Base-by-base conservation (phyloP, 2,888 invertebrate species). In the Latrodectus elegans region DNA sequence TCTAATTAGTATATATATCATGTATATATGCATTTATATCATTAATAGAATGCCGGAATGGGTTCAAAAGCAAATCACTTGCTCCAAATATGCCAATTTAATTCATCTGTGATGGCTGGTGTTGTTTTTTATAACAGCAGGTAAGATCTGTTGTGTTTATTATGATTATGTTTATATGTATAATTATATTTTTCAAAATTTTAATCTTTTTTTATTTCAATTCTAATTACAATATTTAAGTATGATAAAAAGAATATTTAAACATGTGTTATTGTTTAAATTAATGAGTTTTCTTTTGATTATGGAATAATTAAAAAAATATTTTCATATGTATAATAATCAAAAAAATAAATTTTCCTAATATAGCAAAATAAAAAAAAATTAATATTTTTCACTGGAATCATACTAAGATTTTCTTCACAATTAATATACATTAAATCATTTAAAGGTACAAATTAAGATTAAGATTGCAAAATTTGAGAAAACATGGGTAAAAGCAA, bases 21-120 rank as follows among this genome's bases (percentile, higher is more conserved):
- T 38, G 38, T 38, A 6, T 38, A 38, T 38, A 38, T 38, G 38
- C 4, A 38, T 38, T 38, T 38, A n/a, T 17, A n/a, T 17, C 22
- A 49, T n/a, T 55, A 55, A 12, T 15, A 85, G 85, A 64, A 64
- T 55, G 53, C 65, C n/a, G 70, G 67, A n/a, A 51, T 79, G 3
- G 74, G 74, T 12, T 14, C 70, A 92, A 96, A 97, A 93, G 95
- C 97, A 1, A 95, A 96, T 92, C 96, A 97, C 92, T 94, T 97
- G 85, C 92, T 98, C 89, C 96, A 97, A 91, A 95, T 95, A 90
- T 97, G 96, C 91, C 95, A 96, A 92, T 95, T 95, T 91, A 95
- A 94, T 80, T 94, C 94, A 90, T 95, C 96, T 55, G 95, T 97
- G 60, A 93, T 97, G 70, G 97, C 97, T 9, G 98, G 98, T 79